A percentile compares a stretch with the other conserved stretches of the same genome.
Evolutionary conservation across 2,797 vertebrate species (phyloP).

Genomic region (Xyrichtys novacula): DNA sequence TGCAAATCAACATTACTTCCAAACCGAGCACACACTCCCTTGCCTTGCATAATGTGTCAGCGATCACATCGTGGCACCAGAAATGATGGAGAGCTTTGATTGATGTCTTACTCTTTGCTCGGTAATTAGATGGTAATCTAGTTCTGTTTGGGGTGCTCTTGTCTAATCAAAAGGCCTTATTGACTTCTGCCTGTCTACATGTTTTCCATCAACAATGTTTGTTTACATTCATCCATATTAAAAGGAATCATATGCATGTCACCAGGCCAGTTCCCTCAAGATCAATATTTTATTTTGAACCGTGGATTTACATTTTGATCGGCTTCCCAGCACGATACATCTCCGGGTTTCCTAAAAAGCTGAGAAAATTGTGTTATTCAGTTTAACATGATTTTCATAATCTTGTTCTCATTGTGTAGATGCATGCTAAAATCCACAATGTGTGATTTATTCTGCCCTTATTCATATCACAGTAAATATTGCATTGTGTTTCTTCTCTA

Average conservation of each 20-base stretch:
- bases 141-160: slow-evolving; percentile 51
- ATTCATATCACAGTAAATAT: slow-evolving; percentile 5
- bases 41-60: slow-evolving; percentile 23
- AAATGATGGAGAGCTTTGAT: slow-evolving; percentile 48
- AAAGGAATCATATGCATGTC: slow-evolving; percentile 55
- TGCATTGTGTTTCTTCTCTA: background rate
- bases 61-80: slow-evolving; percentile 17
- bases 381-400: slow-evolving; percentile 26
- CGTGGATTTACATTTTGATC: slow-evolving; percentile 29
- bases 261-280: slow-evolving; percentile 26
- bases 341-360: slow-evolving; percentile 13
- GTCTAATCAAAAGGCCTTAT: slow-evolving; percentile 66
- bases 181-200: slow-evolving; percentile 63
- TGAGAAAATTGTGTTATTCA: slow-evolving; percentile 11
- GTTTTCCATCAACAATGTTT: slow-evolving; percentile 66
- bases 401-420: slow-evolving; percentile 21
- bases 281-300: slow-evolving; percentile 65
- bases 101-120: slow-evolving; percentile 61
- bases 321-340: background rate
- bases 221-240: slow-evolving; percentile 73
- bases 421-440: slow-evolving; percentile 7
- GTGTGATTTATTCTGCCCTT: background rate
- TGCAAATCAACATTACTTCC: slow-evolving; percentile 34
- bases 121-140: slow-evolving; percentile 69
- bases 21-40: slow-evolving; percentile 25